Evolutionary conservation across 2,888 invertebrate genomes (phyloP), one percentile per base, ranked within the genome.

Genomic region (Stenchaetothrips biformis): DNA sequence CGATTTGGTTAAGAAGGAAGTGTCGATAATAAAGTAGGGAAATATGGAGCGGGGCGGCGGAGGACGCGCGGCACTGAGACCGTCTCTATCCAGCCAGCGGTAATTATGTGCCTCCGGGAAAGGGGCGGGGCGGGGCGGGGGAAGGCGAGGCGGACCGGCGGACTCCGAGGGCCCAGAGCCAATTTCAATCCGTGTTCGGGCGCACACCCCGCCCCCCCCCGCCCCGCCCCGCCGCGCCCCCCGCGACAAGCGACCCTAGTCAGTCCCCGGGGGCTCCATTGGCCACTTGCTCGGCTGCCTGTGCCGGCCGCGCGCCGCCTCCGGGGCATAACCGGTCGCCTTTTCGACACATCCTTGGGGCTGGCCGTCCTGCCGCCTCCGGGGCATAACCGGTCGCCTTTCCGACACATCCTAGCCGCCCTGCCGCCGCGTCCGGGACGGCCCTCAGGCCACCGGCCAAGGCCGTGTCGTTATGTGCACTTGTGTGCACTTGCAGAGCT

Each of bases 171-270:
- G 67, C 67, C 67, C 67, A 11, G 11, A 74, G 67, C 67, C 25
- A 74, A 74, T 74, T 74, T 74, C 67, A 74, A 74, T 74, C 67
- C 67, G 67, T 74, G 67, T 74, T 74, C 67, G 67, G 67, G 25
- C 25, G 21, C 13, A 53, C 67, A 37, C 67, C 11, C 25, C 67
- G 9, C 67, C 2, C 67, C 25, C 3, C 53, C 16, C 13, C 67
- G 21, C 67, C 67, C 25, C 67, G n/a, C 67, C 7, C 62, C 62
- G 9, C 7, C 67, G 21, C 67, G 7, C 18, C 62, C 62, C n/a
- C 62, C 62, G 53, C 53, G 53, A 7, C 59, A 59, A 53, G 59
- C 59, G 59, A 59, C 59, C 59, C 59, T 25, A 74, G 67, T 25
- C 67, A 74, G 67, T 74, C 67, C 67, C 67, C 67, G 25, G 67